Base-by-base conservation (phyloP, 1,140 invertebrate genomes). In the Drosophila obscura region DNA sequence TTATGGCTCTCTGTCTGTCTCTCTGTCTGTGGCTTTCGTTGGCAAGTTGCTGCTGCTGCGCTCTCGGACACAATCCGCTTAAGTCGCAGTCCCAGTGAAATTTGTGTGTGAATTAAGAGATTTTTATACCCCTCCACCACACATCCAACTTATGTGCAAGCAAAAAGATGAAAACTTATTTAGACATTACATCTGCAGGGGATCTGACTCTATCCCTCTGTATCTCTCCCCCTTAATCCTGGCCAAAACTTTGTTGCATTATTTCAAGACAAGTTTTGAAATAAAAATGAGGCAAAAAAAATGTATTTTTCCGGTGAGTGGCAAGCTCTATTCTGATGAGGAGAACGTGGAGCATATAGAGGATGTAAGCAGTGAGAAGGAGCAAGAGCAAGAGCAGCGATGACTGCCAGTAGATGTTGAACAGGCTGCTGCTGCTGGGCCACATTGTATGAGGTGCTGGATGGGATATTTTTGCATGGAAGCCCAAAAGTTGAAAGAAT, bases 21-120 rank as follows among this genome's bases (percentile, higher is more conserved):
- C 7, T 31, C 28, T 8, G 7, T 39, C 35, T 39, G 35, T 39
- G 35, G 35, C 35, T 39, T 39, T 39, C 4, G 35, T 11, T 35
- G 31, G 31, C 31, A 35, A 35, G 31, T 35, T 35, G 31, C 31
- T 35, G 41, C 51, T 67, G 52, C 65, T 67, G 48, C 53, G 43
- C 16, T 15, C 28, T 51, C 35, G 61, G 45, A 66, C 48, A 9
- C 64, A 85, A 85, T 85, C 81, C 73, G 74, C 73, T 87, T 75
- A 75, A 65, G 56, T 53, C 35, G 35, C 28, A 31, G 19, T 28
- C 26, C 48, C 48, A 62, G 48, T 68, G 31, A 74, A 75, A 68
- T 82, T 85, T 75, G 35, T 65, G 69, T 87, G 59, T 44, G 81
- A 87, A 87, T 85, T 85, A 87, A 85, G 53, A 71, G 59, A 87